Evolutionary conservation across 2,797 vertebrate species (phyloP).

Genomic region (Phoxinus dragarum): DNA sequence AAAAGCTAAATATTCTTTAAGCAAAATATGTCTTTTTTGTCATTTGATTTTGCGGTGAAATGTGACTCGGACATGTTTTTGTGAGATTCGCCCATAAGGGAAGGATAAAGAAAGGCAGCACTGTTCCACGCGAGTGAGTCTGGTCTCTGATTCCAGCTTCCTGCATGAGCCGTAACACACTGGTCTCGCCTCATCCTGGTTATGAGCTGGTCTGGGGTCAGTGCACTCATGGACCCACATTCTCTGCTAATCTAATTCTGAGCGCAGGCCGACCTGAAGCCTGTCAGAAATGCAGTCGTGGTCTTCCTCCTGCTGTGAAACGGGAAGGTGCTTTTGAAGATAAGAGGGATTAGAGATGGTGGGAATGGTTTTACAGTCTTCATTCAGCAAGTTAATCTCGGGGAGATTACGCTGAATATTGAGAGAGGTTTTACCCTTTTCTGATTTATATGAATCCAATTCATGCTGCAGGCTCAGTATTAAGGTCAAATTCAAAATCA

Average conservation of each 20-base stretch:
- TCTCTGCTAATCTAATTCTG: conserved; percentile 16
- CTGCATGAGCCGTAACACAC: conserved; percentile 32
- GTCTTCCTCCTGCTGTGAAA: conserved; percentile 28
- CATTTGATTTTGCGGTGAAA: neutral
- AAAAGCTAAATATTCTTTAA: neutral
- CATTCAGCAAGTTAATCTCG: conserved; percentile 5
- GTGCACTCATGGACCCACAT: neutral
- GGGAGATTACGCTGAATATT: conserved; percentile 33
- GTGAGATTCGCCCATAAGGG: neutral
- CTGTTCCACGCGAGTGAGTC: conserved; percentile 39
- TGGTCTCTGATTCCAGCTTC: neutral
- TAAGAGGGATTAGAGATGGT: conserved; percentile 41
- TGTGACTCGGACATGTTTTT: neutral
- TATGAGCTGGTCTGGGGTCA: conserved; percentile 55
- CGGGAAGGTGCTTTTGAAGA: conserved; percentile 35
- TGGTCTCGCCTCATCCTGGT: conserved; percentile 43
- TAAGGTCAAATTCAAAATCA: conserved; percentile 26
- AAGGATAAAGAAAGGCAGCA: conserved; percentile 35
- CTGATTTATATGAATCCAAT: conserved; percentile 11
- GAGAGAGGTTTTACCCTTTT: conserved; percentile 10
- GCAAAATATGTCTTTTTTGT: neutral
- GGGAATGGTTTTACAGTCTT: conserved; percentile 33
- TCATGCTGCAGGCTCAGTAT: neutral
- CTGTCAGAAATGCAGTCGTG: conserved; percentile 37
- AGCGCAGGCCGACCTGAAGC: conserved; percentile 38